Evolutionary conservation across 2,797 vertebrate genomes (phyloP), one percentile per base, ranked within the genome.

Genomic region (Vespertilio murinus): DNA sequence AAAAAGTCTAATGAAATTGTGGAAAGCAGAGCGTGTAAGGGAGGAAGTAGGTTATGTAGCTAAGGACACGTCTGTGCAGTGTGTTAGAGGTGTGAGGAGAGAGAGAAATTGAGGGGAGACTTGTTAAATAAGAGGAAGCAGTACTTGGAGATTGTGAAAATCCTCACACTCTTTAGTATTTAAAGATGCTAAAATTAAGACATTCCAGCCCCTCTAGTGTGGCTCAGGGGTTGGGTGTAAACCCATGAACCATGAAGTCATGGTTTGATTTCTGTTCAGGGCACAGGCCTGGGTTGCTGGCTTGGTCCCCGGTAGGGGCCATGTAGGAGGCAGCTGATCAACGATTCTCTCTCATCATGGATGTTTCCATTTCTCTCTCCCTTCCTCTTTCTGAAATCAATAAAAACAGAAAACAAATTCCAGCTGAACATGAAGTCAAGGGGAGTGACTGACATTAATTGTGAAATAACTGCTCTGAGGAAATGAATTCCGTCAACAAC

Each of bases 41-140:
- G 2, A 13, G 11, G 35, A 28, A 8, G 16, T 0, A 42, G 9
- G 54, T 20, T 23, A 17, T 2, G 0, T 0, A 22, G 30, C 49
- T 14, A 12, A 64, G 69, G 38, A 0, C n/a, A 17, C 22, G 17
- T 56, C 65, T 12, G 33, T 2, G 5, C n/a, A 3, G 42, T 17
- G n/a, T 8, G 12, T 17, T 28, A 18, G 73, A 54, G 0, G 8
- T 13, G 5, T n/a, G 30, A 77, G 23, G 56, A 81, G 47, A 54
- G 1, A 28, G 52, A 40, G 1, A 22, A 6, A 14, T 5, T 10
- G 77, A 54, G 18, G 20, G 14, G 54, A 70, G 70, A n/a, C 14
- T 13, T 12, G 1, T 12, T 28, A 35, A 59, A 49, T 23, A 2
- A 42, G 38, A 65, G 13, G n/a, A 75, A 2, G 25, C 8, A 14